Conservation (phyloP, 2,113 vertebrate genomes). For the Balaeniceps rex region DNA sequence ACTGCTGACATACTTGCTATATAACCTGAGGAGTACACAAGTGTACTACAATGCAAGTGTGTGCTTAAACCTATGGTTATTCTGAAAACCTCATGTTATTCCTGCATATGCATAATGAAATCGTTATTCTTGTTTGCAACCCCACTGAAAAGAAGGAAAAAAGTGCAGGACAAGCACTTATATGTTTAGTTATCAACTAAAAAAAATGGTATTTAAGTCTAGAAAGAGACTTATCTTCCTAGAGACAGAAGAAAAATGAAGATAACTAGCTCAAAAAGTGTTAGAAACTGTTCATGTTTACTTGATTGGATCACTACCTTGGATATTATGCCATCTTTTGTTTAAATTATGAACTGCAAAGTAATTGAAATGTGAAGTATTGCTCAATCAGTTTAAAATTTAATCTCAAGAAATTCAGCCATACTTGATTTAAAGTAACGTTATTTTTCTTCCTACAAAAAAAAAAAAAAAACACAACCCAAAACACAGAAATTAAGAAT, state of each 20-base stretch:
- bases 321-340: conserved; percentile 64
- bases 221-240: not conserved
- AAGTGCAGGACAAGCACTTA: not conserved
- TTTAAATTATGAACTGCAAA: conserved; percentile 64
- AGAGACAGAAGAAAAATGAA: not conserved
- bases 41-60: fast-evolving
- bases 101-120: fast-evolving
- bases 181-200: not conserved
- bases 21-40: not conserved
- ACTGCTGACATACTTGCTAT: no score
- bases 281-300: not conserved
- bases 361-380: not conserved
- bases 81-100: not conserved
- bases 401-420: not conserved
- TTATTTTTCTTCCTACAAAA: not conserved
- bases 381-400: not conserved
- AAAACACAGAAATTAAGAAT: not conserved
- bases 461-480: not conserved
- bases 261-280: not conserved
- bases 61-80: not conserved
- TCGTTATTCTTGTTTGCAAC: not conserved
- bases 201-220: not conserved
- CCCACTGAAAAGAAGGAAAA: not conserved
- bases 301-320: conserved; percentile 2
- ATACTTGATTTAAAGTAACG: not conserved